Percentiles rank a stretch among this genome's conserved stretches.
phyloP scores from a whole-genome alignment of 2,888 invertebrate species.

The Zele albiditarsus region DNA sequence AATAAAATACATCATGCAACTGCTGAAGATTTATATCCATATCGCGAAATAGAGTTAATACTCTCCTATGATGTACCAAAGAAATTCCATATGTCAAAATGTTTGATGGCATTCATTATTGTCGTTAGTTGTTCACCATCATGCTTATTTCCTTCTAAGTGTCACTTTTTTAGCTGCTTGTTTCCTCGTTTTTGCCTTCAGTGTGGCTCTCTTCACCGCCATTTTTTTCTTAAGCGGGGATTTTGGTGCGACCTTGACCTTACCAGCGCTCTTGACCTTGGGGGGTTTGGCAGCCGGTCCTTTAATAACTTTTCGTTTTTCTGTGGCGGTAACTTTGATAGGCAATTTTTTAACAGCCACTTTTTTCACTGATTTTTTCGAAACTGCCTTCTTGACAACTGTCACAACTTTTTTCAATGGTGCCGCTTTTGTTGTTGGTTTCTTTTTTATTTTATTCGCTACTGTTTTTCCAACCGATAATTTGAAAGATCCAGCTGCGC shows the following conservation, averaged over 20 bases:
- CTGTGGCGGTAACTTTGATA: conserved; percentile 26
- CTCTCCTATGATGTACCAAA: not conserved
- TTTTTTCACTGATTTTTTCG: conserved; percentile 46
- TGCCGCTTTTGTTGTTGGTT: conserved; percentile 16
- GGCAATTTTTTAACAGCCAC: conserved; percentile 35
- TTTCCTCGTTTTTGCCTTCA: conserved; percentile 26
- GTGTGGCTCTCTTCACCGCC: conserved; percentile 26
- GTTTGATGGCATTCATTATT: not conserved
- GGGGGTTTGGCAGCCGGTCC: conserved; percentile 48
- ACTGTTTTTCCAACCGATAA: conserved; percentile 62
- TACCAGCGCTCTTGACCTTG: conserved; percentile 44
- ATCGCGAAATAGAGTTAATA: not conserved
- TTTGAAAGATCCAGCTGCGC: conserved; percentile 75
- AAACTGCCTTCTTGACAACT: conserved; percentile 36
- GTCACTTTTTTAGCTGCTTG: conserved; percentile 18
- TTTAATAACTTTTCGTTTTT: conserved; percentile 38
- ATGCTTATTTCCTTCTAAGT: conserved; percentile 33
- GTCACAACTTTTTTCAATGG: conserved; percentile 35
- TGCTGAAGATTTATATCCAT: not conserved
- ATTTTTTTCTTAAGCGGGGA: conserved; percentile 27
- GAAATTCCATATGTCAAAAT: not conserved
- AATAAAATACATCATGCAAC: not conserved
- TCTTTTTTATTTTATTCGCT: conserved; percentile 40
- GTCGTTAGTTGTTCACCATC: conserved; percentile 12
- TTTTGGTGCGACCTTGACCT: conserved; percentile 44